Evolutionary conservation across 2,888 invertebrate species (phyloP).

Genomic region (Poecilobothrus nobilitatus): DNA sequence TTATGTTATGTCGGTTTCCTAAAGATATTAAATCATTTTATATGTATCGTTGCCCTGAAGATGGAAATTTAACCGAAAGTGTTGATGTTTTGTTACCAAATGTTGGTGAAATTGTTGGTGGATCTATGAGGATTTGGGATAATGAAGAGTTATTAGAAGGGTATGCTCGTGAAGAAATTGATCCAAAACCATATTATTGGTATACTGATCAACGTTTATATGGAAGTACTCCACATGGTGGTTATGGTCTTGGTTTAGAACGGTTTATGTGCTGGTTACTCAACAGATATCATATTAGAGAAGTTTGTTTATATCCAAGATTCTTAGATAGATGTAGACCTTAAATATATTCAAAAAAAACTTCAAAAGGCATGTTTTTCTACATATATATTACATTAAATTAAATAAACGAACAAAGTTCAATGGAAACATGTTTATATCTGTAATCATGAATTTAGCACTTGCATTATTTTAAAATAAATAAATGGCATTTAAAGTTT

Average conservation of each 20-base stretch:
- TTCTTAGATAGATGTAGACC: slow-evolving; percentile 92
- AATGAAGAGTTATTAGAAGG: slow-evolving; percentile 58
- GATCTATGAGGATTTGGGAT: slow-evolving; percentile 97
- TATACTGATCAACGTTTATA: slow-evolving; percentile 96
- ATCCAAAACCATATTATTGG: slow-evolving; percentile 95
- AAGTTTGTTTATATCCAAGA: slow-evolving; percentile 94
- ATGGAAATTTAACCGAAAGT: slow-evolving; percentile 84
- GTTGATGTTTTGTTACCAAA: slow-evolving; percentile 95
- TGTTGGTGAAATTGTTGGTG: slow-evolving; percentile 97
- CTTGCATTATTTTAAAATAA: too few relatives aligned
- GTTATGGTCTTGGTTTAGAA: slow-evolving; percentile 95
- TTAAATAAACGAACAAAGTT: too few relatives aligned
- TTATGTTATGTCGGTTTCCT: slow-evolving; percentile 91
- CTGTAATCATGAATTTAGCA: too few relatives aligned
- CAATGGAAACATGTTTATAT: too few relatives aligned
- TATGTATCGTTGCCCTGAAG: slow-evolving; percentile 85
- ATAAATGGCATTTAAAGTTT: too few relatives aligned
- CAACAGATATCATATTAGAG: slow-evolving; percentile 90
- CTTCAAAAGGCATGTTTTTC: too few relatives aligned
- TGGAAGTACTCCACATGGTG: slow-evolving; percentile 93
- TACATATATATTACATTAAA: too few relatives aligned
- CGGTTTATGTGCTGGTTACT: slow-evolving; percentile 95
- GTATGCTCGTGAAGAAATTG: slow-evolving; percentile 82
- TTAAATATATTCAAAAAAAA: slow-evolving; percentile 40
- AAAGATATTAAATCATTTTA: slow-evolving; percentile 96